Evolutionary conservation across 2,888 invertebrate species (phyloP).

Genomic region (Drepana falcataria): DNA sequence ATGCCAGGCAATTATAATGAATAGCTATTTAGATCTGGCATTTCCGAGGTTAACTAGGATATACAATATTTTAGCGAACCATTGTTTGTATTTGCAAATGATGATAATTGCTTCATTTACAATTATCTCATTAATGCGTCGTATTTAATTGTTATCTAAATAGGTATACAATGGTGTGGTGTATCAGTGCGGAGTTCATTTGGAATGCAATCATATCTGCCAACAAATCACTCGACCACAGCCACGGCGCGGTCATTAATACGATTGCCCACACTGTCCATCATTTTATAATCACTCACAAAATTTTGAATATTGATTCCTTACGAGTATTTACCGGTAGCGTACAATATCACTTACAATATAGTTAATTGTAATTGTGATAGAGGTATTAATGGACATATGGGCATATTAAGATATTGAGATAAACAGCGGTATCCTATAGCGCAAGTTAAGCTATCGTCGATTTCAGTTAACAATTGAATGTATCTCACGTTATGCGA

Average conservation of each 20-base stretch:
- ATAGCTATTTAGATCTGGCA: background rate
- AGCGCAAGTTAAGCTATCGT: too few relatives aligned
- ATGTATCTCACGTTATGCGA: too few relatives aligned
- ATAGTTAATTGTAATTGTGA: too few relatives aligned
- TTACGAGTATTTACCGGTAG: background rate
- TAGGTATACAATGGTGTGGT: constrained; percentile 27
- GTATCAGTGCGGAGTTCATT: constrained; percentile 26
- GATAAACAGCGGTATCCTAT: too few relatives aligned
- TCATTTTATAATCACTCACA: background rate
- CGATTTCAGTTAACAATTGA: too few relatives aligned
- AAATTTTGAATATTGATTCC: background rate
- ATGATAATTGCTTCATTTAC: constrained; percentile 44
- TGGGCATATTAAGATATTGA: too few relatives aligned
- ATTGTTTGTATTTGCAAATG: constrained; percentile 33
- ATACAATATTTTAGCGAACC: constrained; percentile 30
- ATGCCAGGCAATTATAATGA: background rate
- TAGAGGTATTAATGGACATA: too few relatives aligned
- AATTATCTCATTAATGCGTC: constrained; percentile 38
- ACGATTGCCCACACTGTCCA: background rate
- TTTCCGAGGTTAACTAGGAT: constrained; percentile 6
- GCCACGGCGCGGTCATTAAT: background rate
- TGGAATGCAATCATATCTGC: constrained; percentile 41
- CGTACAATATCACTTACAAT: too few relatives aligned
- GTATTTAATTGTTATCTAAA: constrained; percentile 52
- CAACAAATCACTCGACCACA: constrained; percentile 25